Evolutionary conservation across 1,140 invertebrate genomes (phyloP), one percentile per base, ranked within the genome.

Genomic region (Belonocnema kinseyi): DNA sequence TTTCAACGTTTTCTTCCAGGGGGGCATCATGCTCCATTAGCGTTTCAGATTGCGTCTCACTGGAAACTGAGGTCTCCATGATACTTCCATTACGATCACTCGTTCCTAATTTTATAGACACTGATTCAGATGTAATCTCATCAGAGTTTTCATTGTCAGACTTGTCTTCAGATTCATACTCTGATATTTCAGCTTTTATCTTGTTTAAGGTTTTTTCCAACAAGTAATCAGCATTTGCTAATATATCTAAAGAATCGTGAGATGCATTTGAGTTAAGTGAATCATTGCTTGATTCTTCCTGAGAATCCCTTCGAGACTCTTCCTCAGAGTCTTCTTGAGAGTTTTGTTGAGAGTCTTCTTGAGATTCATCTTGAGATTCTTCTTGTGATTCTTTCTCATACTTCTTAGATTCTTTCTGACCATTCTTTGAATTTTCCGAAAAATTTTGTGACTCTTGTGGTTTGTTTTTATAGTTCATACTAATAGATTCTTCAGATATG

Each of bases 161-260:
- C 74, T 54, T 50, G 13, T 82, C 77, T 19, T 78, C 81, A 53
- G 80, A 80, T 40, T 84, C 83, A 14, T 87, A 87, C 40, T 90
- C 89, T 11, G 90, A 89, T 75, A 91, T 84, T 73, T 90, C 86
- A 1, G 88, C 86, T 71, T 89, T 90, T 33, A 91, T 89, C 75
- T 88, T 87, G 54, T 85, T 86, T 19, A 91, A 74, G n/a, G 89
- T 91, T 54, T 90, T 87, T 72, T 90, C 86, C 5, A 91, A 46
- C 66, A 88, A 80, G 46, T 89, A 80, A 76, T 91, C 90, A 5
- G 87, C 89, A 26, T 86, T 86, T 8, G 86, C 87, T 14, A 89
- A 70, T 5, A 88, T 83, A 10, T 89, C 84, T 8, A 86, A 33
- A 1, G 85, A 85, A 77, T 83, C 82, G 56, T 78, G 79, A 19